Base-by-base conservation (phyloP, 1,140 invertebrate species). In the Gonioctena quinquepunctata region DNA sequence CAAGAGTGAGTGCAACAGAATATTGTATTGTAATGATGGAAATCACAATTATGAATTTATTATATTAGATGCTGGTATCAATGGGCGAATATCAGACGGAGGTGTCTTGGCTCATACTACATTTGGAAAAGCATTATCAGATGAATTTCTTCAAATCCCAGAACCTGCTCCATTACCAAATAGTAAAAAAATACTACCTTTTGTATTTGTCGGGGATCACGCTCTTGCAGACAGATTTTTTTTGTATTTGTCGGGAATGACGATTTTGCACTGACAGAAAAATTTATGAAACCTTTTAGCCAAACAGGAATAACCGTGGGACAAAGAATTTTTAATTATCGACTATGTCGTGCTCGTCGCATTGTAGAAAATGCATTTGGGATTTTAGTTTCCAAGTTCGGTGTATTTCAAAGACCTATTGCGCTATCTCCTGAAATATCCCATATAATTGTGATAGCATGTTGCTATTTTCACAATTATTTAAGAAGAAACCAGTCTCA, bases 231-330 rank as follows among this genome's bases (percentile, higher is more conserved):
- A n/a, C n/a, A n/a, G n/a, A n/a, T n/a, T n/a, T n/a, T n/a, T n/a
- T n/a, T n/a, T n/a, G n/a, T n/a, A n/a, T n/a, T n/a, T n/a, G n/a
- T 85, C 42, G 83, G 78, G 18, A 85, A 86, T 77, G 84, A 84
- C 54, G 84, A 83, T 27, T 87, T 86, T 74, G 76, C 78, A 19
- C 54, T 86, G 22, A 74, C 66, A n/a, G 52, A 75, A 68, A 75
- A 63, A 6, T 74, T 74, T 52, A 74, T 71, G 28, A 65, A 71
- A n/a, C 25, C 67, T 19, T 33, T 72, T 33, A 61, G 28, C 2
- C 11, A 67, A 27, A 18, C 49, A 0, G 19, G 67, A 7, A 57
- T 59, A 19, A 52, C 69, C 27, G 50, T 72, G 13, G 60, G 65
- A 22, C 69, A 72, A 52, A 21, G 25, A 1, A 69, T 72, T 22